Evolutionary conservation across 2,113 vertebrate genomes (phyloP).

Genomic region (Erythrocercus mccallii): DNA sequence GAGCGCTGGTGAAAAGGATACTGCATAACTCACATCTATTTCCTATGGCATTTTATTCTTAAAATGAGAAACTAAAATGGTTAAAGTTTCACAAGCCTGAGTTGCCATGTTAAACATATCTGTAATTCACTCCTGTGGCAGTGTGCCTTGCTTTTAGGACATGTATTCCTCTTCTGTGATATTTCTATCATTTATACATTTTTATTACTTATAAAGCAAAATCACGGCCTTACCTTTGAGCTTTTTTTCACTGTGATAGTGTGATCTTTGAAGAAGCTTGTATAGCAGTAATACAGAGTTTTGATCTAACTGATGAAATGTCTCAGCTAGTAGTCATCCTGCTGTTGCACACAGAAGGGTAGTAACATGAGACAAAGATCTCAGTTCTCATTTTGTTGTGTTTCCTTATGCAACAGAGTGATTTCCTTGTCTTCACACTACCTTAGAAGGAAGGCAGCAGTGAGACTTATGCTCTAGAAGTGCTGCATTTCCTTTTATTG

Average conservation of each 20-base stretch:
- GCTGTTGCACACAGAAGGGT: background rate
- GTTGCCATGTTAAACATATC: background rate
- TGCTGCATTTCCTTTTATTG: background rate
- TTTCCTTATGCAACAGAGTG: background rate
- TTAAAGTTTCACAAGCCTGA: background rate
- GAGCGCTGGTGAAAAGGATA: background rate
- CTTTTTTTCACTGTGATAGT: background rate
- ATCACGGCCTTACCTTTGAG: background rate
- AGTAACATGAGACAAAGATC: background rate
- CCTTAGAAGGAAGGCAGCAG: background rate
- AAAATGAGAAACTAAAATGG: conserved; percentile 17
- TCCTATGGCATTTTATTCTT: background rate
- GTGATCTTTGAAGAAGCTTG: background rate
- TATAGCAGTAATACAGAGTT: background rate
- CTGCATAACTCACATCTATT: background rate
- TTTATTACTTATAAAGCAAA: conserved; percentile 28
- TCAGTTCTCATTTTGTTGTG: background rate
- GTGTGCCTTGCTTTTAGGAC: background rate
- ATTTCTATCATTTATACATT: background rate
- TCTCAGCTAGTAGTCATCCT: background rate
- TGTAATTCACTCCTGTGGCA: background rate
- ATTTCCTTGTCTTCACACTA: background rate
- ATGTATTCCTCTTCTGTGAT: background rate
- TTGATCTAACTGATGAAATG: background rate
- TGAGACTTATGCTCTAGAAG: background rate